Percentiles rank a stretch among this genome's conserved stretches.
Evolutionary conservation across 2,113 vertebrate genomes (phyloP).

Genomic region (Eubucco bourcierii): DNA sequence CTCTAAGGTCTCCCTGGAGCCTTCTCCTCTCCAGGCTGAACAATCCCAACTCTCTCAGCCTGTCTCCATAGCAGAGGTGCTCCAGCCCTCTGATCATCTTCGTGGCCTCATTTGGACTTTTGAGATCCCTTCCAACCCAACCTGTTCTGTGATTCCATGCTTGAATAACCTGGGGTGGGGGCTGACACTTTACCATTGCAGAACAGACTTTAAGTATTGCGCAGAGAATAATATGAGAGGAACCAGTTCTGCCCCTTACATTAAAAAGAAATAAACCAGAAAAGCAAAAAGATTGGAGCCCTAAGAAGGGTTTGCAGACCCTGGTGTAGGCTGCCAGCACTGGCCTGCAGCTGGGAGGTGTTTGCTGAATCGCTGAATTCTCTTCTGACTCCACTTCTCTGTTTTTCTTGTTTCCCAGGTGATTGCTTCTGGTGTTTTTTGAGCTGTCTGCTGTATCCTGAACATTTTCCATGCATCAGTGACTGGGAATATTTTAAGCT

Average conservation of each 20-base stretch:
- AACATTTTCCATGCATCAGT: slow-evolving; percentile 65
- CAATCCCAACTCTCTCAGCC: too few species aligned
- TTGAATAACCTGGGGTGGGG: not conserved
- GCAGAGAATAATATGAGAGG: slow-evolving; percentile 6
- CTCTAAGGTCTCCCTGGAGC: too few species aligned
- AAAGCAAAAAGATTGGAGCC: slow-evolving; percentile 18
- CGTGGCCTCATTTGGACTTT: too few species aligned
- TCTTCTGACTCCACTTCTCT: slow-evolving; percentile 54
- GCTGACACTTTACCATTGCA: not conserved
- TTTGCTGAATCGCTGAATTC: slow-evolving; percentile 57
- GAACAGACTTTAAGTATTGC: slow-evolving; percentile 14
- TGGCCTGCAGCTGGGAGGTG: slow-evolving; percentile 38
- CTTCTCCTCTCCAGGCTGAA: too few species aligned
- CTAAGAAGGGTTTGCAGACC: slow-evolving; percentile 56
- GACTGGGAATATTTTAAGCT: slow-evolving; percentile 60
- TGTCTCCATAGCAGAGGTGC: too few species aligned
- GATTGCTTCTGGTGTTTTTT: slow-evolving; percentile 61
- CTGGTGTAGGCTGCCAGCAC: slow-evolving; percentile 56
- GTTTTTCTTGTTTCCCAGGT: slow-evolving; percentile 72
- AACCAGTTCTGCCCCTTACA: not conserved
- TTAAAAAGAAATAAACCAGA: not conserved
- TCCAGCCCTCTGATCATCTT: too few species aligned
- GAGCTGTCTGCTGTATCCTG: slow-evolving; percentile 64
- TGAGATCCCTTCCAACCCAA: too few species aligned
- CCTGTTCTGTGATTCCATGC: not conserved